These are phyloP conservation scores for Hydropotes inermis DNA, from an alignment of 2,113 vertebrate species.

Conservation along the genomic window DNA sequence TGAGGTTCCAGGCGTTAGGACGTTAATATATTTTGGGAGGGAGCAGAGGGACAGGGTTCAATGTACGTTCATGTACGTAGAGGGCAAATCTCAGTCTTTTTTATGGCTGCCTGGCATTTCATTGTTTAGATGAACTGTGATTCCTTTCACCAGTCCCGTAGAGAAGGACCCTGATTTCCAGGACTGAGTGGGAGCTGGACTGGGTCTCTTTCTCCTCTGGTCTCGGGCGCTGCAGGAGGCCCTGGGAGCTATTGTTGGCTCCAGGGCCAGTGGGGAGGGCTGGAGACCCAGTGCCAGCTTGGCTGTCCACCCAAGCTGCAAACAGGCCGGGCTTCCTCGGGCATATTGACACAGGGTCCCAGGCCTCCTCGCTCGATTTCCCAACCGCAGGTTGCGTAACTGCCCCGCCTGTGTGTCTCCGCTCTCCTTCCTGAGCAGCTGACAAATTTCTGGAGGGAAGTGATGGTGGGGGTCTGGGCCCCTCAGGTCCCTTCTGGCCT, in stretches of 20 bases:
- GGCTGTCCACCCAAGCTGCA: neutral
- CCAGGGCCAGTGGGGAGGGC: neutral
- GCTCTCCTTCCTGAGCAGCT: neutral
- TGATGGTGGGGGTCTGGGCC: neutral
- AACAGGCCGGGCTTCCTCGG: neutral
- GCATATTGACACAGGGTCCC: neutral
- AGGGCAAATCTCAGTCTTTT: neutral
- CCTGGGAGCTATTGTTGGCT: neutral
- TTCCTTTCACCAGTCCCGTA: accelerated
- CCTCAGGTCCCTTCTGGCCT: neutral
- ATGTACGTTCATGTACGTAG: accelerated
- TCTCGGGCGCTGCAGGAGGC: neutral
- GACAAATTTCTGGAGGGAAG: neutral
- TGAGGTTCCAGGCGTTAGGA: neutral
- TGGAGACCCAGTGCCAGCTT: neutral
- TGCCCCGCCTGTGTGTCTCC: neutral
- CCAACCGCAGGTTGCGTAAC: neutral
- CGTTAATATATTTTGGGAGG: neutral
- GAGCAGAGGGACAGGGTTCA: neutral
- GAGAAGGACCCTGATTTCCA: neutral
- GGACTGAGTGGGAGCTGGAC: neutral
- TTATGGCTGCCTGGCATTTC: too few species aligned
- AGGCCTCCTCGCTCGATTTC: neutral
- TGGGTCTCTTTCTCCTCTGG: accelerated
- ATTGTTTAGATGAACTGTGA: neutral